A percentile compares a stretch with the other conserved stretches of the same genome.
phyloP scores from a whole-genome alignment of 2,797 vertebrate species.

The Melanotaenia parkinsoni region DNA sequence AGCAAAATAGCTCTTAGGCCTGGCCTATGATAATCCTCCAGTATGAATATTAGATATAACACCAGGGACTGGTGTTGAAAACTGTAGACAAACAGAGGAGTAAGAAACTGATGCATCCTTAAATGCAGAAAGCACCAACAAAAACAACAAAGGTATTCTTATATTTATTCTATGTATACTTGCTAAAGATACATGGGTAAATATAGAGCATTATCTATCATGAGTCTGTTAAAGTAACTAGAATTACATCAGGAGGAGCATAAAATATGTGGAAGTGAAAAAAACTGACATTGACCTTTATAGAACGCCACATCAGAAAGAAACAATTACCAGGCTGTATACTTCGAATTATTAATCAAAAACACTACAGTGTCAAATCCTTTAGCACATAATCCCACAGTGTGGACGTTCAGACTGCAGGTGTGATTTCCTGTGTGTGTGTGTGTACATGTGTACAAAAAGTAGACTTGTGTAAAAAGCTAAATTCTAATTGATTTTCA shows the following conservation, averaged over 20 bases:
- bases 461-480: neutral
- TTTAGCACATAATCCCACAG: slow-evolving; percentile 7
- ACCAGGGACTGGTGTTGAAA: too few species aligned
- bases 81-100: too few species aligned
- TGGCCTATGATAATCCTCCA: too few species aligned
- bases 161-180: neutral
- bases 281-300: slow-evolving; percentile 31
- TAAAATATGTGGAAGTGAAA: neutral
- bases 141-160: neutral
- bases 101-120: too few species aligned
- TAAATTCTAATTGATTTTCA: neutral
- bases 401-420: slow-evolving; percentile 3
- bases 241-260: neutral
- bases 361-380: slow-evolving; percentile 3
- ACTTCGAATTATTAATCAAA: slow-evolving; percentile 54
- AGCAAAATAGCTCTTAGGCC: too few species aligned
- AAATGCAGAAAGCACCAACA: too few species aligned
- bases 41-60: too few species aligned
- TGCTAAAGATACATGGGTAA: neutral
- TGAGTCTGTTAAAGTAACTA: neutral
- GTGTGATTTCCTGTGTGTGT: neutral
- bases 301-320: slow-evolving; percentile 30
- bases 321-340: slow-evolving; percentile 42
- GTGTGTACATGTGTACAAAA: neutral
- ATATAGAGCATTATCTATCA: neutral